Evolutionary conservation across 2,797 vertebrate species (phyloP), one percentile per base, ranked within the genome.

Genomic region (Sylvia borin): DNA sequence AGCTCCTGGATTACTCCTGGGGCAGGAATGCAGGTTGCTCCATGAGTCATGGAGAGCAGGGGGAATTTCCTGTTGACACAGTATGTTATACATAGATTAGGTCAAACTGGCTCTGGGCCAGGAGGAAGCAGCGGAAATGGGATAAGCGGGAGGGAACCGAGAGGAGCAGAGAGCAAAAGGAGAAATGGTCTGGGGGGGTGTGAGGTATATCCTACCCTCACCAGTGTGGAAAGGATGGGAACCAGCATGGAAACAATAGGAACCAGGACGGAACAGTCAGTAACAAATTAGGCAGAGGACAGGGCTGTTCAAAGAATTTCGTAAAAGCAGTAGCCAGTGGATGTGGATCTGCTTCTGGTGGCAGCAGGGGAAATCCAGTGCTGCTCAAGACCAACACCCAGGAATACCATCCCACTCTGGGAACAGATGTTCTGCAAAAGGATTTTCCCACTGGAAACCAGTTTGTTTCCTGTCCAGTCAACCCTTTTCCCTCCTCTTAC

Each of bases 51-150:
- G 31, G 14, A 55, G 86, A 75, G 75, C 64, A 87, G 88, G 47
- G 79, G 77, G 92, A 92, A 94, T 95, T 96, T 97, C 95, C 94
- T 96, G 90, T 92, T 93, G 94, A 92, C 93, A 91, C 78, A 9
- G 29, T 93, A 88, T 89, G 96, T 87, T 90, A 97, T 83, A 77
- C 92, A 94, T 61, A 92, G 95, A 95, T 75, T 92, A 86, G 82
- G 88, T 67, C 88, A 88, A 68, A n/a, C 78, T 65, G 94, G 92
- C 87, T 72, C 78, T 13, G 7, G 0, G 65, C 88, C 89, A 72
- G 0, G 8, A 76, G 90, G 95, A 92, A 93, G 87, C 54, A 65
- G 81, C 0, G 68, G 91, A 91, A 95, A 93, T 0, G 31, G 94
- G 93, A 43, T 76, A 89, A 91, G 74, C 40, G 47, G 74, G 81